phyloP scores from a whole-genome alignment of 2,888 invertebrate species.

The Aricia artaxerxes region DNA sequence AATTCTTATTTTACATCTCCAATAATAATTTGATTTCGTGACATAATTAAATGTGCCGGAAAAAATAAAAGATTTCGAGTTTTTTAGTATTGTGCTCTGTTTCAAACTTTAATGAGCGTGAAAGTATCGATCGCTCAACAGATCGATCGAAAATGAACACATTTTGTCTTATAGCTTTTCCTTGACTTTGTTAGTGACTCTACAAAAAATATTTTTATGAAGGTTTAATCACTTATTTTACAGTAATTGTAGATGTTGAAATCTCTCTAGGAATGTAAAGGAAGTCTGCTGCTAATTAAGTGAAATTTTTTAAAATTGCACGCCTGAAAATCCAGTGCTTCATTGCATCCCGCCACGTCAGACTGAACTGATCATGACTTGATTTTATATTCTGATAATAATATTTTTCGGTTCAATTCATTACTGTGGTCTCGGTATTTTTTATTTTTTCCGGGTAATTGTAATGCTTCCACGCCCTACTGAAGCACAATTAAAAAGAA shows the following conservation, averaged over 20 bases:
- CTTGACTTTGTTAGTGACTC: background rate
- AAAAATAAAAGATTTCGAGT: conserved; percentile 36
- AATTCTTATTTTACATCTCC: conserved; percentile 52
- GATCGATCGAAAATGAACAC: background rate
- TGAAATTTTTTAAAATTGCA: too few species aligned
- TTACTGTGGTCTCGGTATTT: background rate
- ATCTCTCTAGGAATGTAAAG: too few species aligned
- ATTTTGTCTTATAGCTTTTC: background rate
- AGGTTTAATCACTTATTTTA: too few species aligned
- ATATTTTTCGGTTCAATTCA: background rate
- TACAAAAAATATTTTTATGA: background rate
- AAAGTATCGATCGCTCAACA: background rate
- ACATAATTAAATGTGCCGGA: conserved; percentile 58
- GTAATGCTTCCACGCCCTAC: background rate
- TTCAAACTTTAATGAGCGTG: conserved; percentile 1
- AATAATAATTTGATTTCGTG: conserved; percentile 48
- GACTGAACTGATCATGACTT: background rate
- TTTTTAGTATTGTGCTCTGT: background rate
- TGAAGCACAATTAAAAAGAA: background rate
- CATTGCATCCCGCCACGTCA: too few species aligned
- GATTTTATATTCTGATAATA: background rate
- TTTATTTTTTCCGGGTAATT: background rate
- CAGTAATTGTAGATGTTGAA: too few species aligned
- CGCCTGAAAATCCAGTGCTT: too few species aligned
- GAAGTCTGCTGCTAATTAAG: too few species aligned